Percentiles rank a stretch among this genome's conserved stretches.
Evolutionary conservation across 2,113 vertebrate genomes (phyloP).

Genomic region (Rhineura floridana): DNA sequence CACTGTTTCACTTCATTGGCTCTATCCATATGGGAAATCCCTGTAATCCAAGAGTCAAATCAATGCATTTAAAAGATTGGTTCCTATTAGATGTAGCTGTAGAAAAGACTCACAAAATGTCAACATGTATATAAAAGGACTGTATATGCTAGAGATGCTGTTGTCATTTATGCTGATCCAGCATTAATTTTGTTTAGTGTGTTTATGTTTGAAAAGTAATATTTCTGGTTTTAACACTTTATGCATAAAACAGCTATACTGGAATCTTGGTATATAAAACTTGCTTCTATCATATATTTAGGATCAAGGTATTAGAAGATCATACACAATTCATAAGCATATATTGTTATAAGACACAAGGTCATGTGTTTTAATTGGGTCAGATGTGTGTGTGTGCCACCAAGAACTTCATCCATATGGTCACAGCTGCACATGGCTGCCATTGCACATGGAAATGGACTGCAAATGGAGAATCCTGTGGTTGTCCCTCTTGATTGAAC

Average conservation of each 20-base stretch:
- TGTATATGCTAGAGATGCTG: neutral
- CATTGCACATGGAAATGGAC: too few relatives aligned
- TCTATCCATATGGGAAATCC: conserved; percentile 31
- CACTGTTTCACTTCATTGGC: conserved; percentile 43
- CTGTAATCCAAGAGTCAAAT: conserved; percentile 15
- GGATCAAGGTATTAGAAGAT: neutral
- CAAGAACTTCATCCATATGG: neutral
- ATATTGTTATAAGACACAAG: neutral
- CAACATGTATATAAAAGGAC: neutral
- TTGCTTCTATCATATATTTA: neutral
- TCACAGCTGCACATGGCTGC: neutral
- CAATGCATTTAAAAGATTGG: neutral
- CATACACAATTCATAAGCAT: neutral
- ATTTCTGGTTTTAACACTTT: neutral
- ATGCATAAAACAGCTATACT: neutral
- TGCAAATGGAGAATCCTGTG: neutral
- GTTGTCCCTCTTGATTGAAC: neutral
- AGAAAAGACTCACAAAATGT: neutral
- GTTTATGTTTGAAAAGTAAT: neutral
- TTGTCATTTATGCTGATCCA: neutral
- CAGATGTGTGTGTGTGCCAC: neutral
- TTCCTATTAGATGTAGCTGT: neutral
- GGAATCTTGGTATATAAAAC: neutral
- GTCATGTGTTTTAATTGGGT: neutral
- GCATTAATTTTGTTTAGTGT: neutral